A percentile compares a stretch with the other conserved stretches of the same genome.
phyloP scores from a whole-genome alignment of 1,140 invertebrate species.

The Harlomillsia oculata region DNA sequence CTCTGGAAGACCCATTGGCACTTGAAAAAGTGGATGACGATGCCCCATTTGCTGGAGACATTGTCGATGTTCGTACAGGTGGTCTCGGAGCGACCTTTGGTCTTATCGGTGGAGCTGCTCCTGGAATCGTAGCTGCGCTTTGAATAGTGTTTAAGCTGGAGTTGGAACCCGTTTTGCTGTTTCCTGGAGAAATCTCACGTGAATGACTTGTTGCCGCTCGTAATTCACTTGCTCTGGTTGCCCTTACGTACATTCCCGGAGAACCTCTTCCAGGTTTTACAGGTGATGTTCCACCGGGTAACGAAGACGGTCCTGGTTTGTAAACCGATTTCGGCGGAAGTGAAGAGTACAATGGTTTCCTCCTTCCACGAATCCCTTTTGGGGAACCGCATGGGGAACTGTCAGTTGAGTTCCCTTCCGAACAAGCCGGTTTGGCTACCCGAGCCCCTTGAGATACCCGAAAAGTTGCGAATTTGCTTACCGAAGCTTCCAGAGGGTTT shows the following conservation, averaged over 20 bases:
- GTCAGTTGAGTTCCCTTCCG: conserved; percentile 7
- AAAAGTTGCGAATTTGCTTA: conserved; percentile 15
- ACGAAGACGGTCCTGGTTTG: conserved; percentile 1
- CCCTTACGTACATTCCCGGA: conserved; percentile 6
- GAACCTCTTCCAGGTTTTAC: not conserved
- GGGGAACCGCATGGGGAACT: conserved; percentile 14
- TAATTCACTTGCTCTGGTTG: conserved; percentile 25
- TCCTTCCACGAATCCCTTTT: conserved; percentile 16
- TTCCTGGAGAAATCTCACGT: conserved; percentile 22
- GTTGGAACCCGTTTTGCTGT: conserved; percentile 6
- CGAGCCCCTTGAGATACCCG: conserved; percentile 7
- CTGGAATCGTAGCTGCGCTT: not conserved
- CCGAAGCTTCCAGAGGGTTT: conserved; percentile 5
- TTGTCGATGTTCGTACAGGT: conserved; percentile 19
- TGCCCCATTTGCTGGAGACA: conserved; percentile 21
- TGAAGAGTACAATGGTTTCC: conserved; percentile 16
- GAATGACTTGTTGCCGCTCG: conserved; percentile 13
- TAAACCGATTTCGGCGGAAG: conserved; percentile 12
- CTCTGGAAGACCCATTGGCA: conserved; percentile 9
- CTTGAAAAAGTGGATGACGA: conserved; percentile 22
- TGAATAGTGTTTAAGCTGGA: conserved; percentile 17
- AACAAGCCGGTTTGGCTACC: conserved; percentile 9
- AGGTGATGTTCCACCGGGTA: conserved; percentile 15
- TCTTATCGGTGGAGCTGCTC: not conserved
- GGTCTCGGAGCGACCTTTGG: conserved; percentile 27